These are phyloP conservation scores for Drosophila conformis DNA, from an alignment of 2,888 invertebrate species.

Conservation along the genomic window DNA sequence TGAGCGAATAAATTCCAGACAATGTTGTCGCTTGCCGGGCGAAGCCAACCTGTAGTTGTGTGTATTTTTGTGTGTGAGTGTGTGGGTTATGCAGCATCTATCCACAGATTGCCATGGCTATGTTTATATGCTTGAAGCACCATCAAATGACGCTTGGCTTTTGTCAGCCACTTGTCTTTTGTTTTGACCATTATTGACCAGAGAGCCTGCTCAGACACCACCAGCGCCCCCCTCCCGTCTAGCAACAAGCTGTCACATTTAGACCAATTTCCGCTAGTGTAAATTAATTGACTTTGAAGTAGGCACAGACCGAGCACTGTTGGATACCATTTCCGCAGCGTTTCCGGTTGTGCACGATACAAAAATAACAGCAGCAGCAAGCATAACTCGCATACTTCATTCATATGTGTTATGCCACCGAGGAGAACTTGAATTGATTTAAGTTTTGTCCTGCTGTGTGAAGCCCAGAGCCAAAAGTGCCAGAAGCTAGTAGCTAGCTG, in stretches of 20 bases:
- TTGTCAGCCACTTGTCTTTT: slow-evolving; percentile 38
- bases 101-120: slow-evolving; percentile 38
- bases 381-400: background rate
- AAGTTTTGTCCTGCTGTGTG: slow-evolving; percentile 36
- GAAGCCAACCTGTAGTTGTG: slow-evolving; percentile 48
- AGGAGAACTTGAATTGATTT: slow-evolving; percentile 61
- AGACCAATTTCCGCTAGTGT: slow-evolving; percentile 52
- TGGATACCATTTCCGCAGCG: slow-evolving; percentile 23
- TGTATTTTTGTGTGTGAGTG: slow-evolving; percentile 8
- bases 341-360: slow-evolving; percentile 53
- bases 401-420: slow-evolving; percentile 17
- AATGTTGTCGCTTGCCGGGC: slow-evolving; percentile 49
- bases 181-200: slow-evolving; percentile 32
- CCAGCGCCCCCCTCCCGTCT: background rate
- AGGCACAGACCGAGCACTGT: slow-evolving; percentile 5
- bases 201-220: slow-evolving; percentile 2
- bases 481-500: slow-evolving; percentile 17
- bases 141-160: slow-evolving; percentile 21
- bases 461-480: slow-evolving; percentile 11
- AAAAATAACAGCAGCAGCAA: slow-evolving; percentile 1
- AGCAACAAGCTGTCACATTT: slow-evolving; percentile 30
- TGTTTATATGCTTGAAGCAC: slow-evolving; percentile 29
- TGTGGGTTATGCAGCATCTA: slow-evolving; percentile 19
- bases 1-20: slow-evolving; percentile 63
- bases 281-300: slow-evolving; percentile 68